Evolutionary conservation across 2,888 invertebrate genomes (phyloP), one percentile per base, ranked within the genome.

Genomic region (Ctena decussata): DNA sequence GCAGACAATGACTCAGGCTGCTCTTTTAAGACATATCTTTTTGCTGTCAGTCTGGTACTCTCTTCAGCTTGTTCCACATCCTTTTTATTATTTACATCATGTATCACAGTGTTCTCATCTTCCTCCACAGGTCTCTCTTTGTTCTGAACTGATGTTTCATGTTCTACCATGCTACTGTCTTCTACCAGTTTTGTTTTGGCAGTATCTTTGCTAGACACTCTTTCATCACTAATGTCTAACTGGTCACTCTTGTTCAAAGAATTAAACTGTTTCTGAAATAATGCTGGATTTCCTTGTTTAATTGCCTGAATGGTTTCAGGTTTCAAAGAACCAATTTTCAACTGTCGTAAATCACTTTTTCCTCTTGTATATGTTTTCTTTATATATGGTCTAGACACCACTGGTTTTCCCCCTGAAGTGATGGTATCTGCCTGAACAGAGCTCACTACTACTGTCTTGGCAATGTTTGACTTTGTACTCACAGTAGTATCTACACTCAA

Each of bases 261-360:
- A 15, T 15, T 11, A 2, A 35, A 65, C 12, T 65, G 35, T 65
- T 3, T 1, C 21, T 65, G 32, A 21, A 65, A 2, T 35, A 65
- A 65, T 2, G 35, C 35, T n/a, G 65, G 65, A 35, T 65, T 35
- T 1, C 65, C 65, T 5, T 1, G 3, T 65, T 65, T 65, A 3
- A 65, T 65, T 65, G 65, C 65, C 35, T 65, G 12, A 21, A 65
- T 65, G 15, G 65, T 65, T 35, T 65, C 65, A 18, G 65, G 65
- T 35, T 21, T 65, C 24, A 65, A 35, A 57, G 57, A 24, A 24
- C 21, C 6, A 6, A 57, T 24, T 27, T 65, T 5, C 27, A 57
- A 1, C 6, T 57, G 1, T 30, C 3, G 1, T 57, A 5, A 1
- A 57, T 27, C 57, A 57, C 30, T 3, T n/a, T 24, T 57, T n/a